Conservation (phyloP, 2,888 invertebrate species). For the Drosophila limbata region DNA sequence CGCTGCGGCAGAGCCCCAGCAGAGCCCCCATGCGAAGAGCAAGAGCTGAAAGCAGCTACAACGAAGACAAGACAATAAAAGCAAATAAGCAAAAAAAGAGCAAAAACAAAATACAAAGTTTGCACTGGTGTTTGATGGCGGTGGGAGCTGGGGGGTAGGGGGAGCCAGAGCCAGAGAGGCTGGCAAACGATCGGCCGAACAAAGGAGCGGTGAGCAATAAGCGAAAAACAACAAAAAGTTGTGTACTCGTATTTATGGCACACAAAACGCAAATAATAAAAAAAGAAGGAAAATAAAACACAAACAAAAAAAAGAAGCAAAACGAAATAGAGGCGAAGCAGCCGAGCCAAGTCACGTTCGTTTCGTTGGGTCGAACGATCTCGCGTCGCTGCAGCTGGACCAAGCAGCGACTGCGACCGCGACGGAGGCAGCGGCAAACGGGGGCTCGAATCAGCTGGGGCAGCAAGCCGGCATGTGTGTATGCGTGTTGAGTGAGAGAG, state of each 20-base stretch:
- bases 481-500: slow-evolving; percentile 17
- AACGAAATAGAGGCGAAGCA: slow-evolving; percentile 45
- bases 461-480: not conserved
- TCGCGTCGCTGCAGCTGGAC: slow-evolving; percentile 17
- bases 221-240: slow-evolving; percentile 32
- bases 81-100: slow-evolving; percentile 2
- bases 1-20: slow-evolving; percentile 44
- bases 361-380: slow-evolving; percentile 61
- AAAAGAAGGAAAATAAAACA: slow-evolving; percentile 10
- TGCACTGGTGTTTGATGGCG: slow-evolving; percentile 25
- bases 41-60: slow-evolving; percentile 26
- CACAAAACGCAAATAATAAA: slow-evolving; percentile 35
- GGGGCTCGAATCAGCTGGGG: slow-evolving; percentile 42
- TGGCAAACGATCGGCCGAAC: slow-evolving; percentile 53
- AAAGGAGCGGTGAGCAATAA: slow-evolving; percentile 52
- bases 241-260: slow-evolving; percentile 48
- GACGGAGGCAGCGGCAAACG: slow-evolving; percentile 8
- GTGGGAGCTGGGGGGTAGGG: not conserved
- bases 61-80: slow-evolving; percentile 46
- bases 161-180: slow-evolving; percentile 20
- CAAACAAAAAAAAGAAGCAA: not conserved
- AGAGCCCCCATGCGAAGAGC: slow-evolving; percentile 59
- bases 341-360: slow-evolving; percentile 70
- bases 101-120: slow-evolving; percentile 35
- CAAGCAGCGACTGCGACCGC: not conserved